Conservation (phyloP, 2,113 vertebrate species). For the Acinonyx jubatus region DNA sequence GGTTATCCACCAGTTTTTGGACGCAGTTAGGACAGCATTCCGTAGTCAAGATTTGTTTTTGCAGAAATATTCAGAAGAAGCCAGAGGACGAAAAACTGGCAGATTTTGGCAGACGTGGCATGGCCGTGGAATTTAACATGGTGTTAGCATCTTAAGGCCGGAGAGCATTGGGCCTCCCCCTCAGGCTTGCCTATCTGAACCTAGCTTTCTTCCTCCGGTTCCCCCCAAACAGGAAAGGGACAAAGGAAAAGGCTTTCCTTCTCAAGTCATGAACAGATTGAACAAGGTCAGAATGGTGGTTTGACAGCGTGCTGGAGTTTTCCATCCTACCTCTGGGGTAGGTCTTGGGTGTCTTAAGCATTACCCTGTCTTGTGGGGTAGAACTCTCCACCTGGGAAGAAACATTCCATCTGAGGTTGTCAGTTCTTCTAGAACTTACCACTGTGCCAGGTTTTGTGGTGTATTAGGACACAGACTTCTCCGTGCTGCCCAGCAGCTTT, state of each 20-base stretch:
- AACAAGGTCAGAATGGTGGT: neutral
- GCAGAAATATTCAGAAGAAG: constrained; percentile 58
- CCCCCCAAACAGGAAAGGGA: neutral
- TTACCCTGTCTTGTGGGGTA: neutral
- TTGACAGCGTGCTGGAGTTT: neutral
- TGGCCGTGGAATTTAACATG: constrained; percentile 20
- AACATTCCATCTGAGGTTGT: neutral
- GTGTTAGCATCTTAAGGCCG: neutral
- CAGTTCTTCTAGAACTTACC: neutral
- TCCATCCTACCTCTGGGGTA: neutral
- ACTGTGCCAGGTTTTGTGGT: neutral
- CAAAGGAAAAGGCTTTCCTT: neutral
- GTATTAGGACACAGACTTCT: neutral
- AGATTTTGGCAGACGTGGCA: neutral
- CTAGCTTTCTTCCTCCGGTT: neutral
- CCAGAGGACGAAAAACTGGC: neutral
- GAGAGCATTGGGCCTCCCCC: neutral
- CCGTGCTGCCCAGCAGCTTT: neutral
- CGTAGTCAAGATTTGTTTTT: constrained; percentile 9
- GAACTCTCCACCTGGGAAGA: neutral
- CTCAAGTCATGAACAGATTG: neutral
- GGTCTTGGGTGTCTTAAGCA: neutral
- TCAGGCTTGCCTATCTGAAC: neutral
- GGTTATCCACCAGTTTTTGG: neutral
- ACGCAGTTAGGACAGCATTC: neutral